Evolutionary conservation across 2,797 vertebrate species (phyloP).

Genomic region (Apogon hyalosoma): DNA sequence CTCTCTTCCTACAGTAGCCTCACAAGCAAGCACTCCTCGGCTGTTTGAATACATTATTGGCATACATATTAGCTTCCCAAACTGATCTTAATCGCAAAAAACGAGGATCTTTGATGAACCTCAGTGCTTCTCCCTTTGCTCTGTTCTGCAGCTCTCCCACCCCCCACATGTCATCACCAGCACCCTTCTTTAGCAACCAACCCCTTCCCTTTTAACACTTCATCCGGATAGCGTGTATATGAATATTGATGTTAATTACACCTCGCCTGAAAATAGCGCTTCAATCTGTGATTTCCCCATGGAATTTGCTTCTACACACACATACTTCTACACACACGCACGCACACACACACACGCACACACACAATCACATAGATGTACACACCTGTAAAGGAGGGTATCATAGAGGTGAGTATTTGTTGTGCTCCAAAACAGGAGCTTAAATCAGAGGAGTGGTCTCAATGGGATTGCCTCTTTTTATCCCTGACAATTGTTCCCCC

Average conservation of each 20-base stretch:
- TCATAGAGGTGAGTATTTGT: slow-evolving; percentile 46
- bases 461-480: slow-evolving; percentile 43
- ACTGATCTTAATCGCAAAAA: slow-evolving; percentile 61
- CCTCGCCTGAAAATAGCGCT: slow-evolving; percentile 66
- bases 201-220: slow-evolving; percentile 37
- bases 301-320: slow-evolving; percentile 37
- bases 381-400: slow-evolving; percentile 24
- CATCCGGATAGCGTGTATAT: slow-evolving; percentile 57
- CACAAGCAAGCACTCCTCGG: neutral
- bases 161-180: slow-evolving; percentile 25
- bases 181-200: slow-evolving; percentile 26
- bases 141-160: slow-evolving; percentile 4
- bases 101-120: slow-evolving; percentile 37
- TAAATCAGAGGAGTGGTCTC: slow-evolving; percentile 45
- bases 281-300: slow-evolving; percentile 71
- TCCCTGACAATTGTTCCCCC: slow-evolving; percentile 31
- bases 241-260: slow-evolving; percentile 81
- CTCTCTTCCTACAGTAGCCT: slow-evolving; percentile 5
- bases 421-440: slow-evolving; percentile 53
- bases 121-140: slow-evolving; percentile 12
- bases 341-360: slow-evolving; percentile 10
- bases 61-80: slow-evolving; percentile 26
- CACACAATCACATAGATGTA: slow-evolving; percentile 21
- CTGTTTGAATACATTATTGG: slow-evolving; percentile 24
- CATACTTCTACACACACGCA: slow-evolving; percentile 13